Percentiles rank a stretch among this genome's conserved stretches.
Evolutionary conservation across 2,888 invertebrate species (phyloP).

Genomic region (Lissonota sp.): DNA sequence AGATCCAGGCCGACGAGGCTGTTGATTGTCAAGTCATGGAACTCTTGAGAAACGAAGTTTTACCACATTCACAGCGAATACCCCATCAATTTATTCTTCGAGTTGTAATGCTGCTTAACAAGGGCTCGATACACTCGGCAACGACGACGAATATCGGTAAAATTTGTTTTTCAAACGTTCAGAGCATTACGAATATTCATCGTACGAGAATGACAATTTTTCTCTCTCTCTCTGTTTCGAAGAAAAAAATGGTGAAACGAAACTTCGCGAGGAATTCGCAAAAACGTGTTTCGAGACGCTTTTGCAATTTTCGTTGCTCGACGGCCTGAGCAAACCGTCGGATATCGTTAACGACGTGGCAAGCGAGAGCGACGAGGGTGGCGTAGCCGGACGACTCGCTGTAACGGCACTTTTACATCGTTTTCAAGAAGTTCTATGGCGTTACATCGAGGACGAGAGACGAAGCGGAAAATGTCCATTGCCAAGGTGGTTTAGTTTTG

Average conservation of each 20-base stretch:
- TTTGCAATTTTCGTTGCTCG: slow-evolving; percentile 95
- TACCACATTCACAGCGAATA: slow-evolving; percentile 91
- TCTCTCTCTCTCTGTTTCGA: background rate
- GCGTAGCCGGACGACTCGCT: slow-evolving; percentile 90
- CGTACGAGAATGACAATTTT: background rate
- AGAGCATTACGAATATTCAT: background rate
- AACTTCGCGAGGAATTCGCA: slow-evolving; percentile 97
- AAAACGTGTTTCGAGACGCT: slow-evolving; percentile 98
- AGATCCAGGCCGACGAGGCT: slow-evolving; percentile 88
- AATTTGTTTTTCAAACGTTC: background rate
- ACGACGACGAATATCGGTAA: slow-evolving; percentile 86
- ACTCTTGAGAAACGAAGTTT: slow-evolving; percentile 91
- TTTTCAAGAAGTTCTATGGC: slow-evolving; percentile 96
- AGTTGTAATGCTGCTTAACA: slow-evolving; percentile 93
- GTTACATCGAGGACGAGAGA: slow-evolving; percentile 93
- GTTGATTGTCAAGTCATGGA: slow-evolving; percentile 93
- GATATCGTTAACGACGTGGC: slow-evolving; percentile 70
- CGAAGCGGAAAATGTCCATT: slow-evolving; percentile 94
- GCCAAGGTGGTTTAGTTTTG: slow-evolving; percentile 87
- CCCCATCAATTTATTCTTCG: slow-evolving; percentile 93
- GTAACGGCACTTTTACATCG: slow-evolving; percentile 96
- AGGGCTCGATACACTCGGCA: slow-evolving; percentile 93
- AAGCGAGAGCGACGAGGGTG: slow-evolving; percentile 85
- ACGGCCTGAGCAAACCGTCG: slow-evolving; percentile 86
- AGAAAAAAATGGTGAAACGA: slow-evolving; percentile 83